Percentiles rank a stretch among this genome's conserved stretches.
Evolutionary conservation across 2,113 vertebrate species (phyloP).

Genomic region (Pseudorectes ferrugineus): DNA sequence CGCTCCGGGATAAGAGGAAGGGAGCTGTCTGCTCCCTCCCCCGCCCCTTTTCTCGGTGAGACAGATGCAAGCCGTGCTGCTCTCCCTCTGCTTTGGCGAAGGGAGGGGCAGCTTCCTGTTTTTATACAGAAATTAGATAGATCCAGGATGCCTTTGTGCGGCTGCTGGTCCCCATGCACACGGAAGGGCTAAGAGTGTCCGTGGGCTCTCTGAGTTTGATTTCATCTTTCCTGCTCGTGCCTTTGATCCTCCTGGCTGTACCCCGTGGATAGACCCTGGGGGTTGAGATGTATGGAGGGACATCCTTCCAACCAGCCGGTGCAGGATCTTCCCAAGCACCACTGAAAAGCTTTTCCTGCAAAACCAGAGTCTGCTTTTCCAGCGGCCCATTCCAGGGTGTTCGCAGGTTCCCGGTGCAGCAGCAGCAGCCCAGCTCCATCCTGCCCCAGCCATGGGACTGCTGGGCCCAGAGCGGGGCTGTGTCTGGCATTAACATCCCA

Average conservation of each 20-base stretch:
- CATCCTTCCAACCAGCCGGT: fast-evolving
- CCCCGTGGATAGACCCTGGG: fast-evolving
- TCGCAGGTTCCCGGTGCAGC: background rate
- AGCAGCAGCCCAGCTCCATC: background rate
- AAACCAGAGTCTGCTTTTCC: background rate
- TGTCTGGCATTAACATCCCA: background rate
- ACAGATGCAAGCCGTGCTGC: background rate
- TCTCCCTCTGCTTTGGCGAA: background rate
- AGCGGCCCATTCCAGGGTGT: background rate
- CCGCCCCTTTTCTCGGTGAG: background rate
- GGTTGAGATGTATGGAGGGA: background rate
- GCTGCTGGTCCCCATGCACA: background rate
- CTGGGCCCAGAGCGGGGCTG: background rate
- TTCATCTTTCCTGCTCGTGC: background rate
- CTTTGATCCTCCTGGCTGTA: background rate
- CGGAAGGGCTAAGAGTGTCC: fast-evolving
- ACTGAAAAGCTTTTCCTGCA: background rate
- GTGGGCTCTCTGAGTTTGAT: background rate
- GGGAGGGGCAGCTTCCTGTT: conserved; percentile 54
- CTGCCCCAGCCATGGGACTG: background rate
- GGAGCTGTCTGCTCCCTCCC: background rate
- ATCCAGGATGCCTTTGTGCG: background rate
- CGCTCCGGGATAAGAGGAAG: background rate
- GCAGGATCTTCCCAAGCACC: background rate
- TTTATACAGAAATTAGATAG: background rate